Evolutionary conservation across 2,113 vertebrate genomes (phyloP).

Genomic region (Nerophis ophidion): DNA sequence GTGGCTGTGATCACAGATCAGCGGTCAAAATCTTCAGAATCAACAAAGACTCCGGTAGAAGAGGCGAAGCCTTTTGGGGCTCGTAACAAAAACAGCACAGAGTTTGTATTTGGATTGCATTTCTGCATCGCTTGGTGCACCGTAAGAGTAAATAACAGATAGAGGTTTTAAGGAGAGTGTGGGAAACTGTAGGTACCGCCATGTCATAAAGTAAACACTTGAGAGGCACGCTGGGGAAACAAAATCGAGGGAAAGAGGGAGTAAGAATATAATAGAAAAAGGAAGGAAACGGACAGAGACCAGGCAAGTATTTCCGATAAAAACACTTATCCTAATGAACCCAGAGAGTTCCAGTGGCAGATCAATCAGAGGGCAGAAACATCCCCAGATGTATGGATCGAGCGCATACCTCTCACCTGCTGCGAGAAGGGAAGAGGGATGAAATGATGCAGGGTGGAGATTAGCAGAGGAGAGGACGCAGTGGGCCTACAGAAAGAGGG

Average conservation of each 20-base stretch:
- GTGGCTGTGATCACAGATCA: no score
- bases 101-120: no score
- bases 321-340: slow-evolving; percentile 57
- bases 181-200: slow-evolving; percentile 18
- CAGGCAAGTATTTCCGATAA: slow-evolving; percentile 47
- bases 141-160: slow-evolving; percentile 25
- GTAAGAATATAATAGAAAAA: slow-evolving; percentile 15
- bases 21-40: no score
- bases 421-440: slow-evolving; percentile 12
- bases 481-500: slow-evolving; percentile 36
- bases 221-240: slow-evolving; percentile 22
- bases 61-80: no score
- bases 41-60: no score
- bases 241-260: slow-evolving; percentile 22
- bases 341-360: slow-evolving; percentile 23
- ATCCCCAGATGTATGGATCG: slow-evolving; percentile 49
- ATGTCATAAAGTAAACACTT: slow-evolving; percentile 30
- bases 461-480: slow-evolving; percentile 33
- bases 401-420: slow-evolving; percentile 60
- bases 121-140: slow-evolving; percentile 35
- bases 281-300: slow-evolving; percentile 9
- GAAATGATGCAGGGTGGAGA: slow-evolving; percentile 27
- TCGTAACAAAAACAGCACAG: no score
- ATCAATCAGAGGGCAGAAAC: slow-evolving; percentile 52
- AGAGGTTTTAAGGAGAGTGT: slow-evolving; percentile 14